Percentiles rank a stretch among this genome's conserved stretches.
Conservation (phyloP, 1,140 invertebrate genomes). For the Galleria mellonella region DNA sequence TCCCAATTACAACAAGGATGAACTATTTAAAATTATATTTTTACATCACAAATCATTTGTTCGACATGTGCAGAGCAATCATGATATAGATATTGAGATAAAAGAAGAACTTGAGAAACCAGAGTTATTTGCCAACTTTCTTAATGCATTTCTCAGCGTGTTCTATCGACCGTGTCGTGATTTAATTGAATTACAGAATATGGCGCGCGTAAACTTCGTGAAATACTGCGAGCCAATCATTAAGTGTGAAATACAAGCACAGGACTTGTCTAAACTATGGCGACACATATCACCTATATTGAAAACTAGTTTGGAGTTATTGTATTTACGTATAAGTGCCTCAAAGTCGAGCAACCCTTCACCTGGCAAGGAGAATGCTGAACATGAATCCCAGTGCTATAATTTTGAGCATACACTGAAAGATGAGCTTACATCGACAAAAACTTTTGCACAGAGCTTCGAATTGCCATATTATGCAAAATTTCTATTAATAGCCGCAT, state of each 20-base stretch:
- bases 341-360: conserved; percentile 31
- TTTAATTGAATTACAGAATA: conserved; percentile 85
- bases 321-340: conserved; percentile 82
- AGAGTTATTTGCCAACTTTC: conserved; percentile 85
- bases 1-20: conserved; percentile 87
- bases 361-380: conserved; percentile 41
- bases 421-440: conserved; percentile 69
- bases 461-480: conserved; percentile 93
- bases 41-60: conserved; percentile 48
- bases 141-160: conserved; percentile 86
- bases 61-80: conserved; percentile 32
- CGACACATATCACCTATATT: conserved; percentile 84
- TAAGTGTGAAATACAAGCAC: conserved; percentile 59
- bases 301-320: conserved; percentile 82
- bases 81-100: conserved; percentile 28
- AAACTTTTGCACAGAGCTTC: conserved; percentile 79
- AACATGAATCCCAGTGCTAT: conserved; percentile 15
- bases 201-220: conserved; percentile 80
- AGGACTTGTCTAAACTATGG: conserved; percentile 84
- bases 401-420: conserved; percentile 56
- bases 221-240: conserved; percentile 86
- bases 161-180: conserved; percentile 88
- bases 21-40: conserved; percentile 83
- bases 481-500: conserved; percentile 90
- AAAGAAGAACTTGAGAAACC: conserved; percentile 54